Percentiles rank a stretch among this genome's conserved stretches.
Conservation (phyloP, 1,140 invertebrate genomes). For the Ephestia elutella region DNA sequence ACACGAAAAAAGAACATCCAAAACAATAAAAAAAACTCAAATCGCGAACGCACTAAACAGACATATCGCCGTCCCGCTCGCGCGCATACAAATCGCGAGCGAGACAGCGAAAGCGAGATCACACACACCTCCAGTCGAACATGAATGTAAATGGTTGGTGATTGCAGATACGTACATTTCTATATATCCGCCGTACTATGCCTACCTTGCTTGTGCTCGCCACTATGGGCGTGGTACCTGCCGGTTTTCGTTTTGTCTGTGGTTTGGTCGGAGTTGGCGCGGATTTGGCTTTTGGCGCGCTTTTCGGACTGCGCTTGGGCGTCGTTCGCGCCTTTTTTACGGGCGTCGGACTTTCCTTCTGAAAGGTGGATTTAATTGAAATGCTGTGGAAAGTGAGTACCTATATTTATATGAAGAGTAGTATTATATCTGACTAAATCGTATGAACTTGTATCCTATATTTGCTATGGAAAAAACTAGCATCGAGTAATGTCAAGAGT, state of each 20-base stretch:
- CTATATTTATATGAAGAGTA: too few relatives aligned
- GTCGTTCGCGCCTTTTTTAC: slow-evolving; percentile 53
- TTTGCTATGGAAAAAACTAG: too few relatives aligned
- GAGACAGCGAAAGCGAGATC: slow-evolving; percentile 22
- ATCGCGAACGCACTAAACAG: slow-evolving; percentile 17
- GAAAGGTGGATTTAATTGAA: slow-evolving; percentile 15
- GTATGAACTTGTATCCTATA: too few relatives aligned
- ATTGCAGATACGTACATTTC: slow-evolving; percentile 74
- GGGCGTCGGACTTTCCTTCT: slow-evolving; percentile 46
- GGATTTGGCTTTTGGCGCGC: slow-evolving; percentile 34
- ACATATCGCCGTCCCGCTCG: slow-evolving; percentile 21
- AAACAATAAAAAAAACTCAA: background rate
- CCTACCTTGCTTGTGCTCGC: slow-evolving; percentile 73
- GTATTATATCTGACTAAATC: too few relatives aligned
- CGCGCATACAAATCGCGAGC: slow-evolving; percentile 16
- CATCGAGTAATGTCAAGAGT: too few relatives aligned
- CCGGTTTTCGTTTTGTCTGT: slow-evolving; percentile 45
- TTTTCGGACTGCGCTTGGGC: slow-evolving; percentile 54
- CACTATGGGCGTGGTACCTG: slow-evolving; percentile 58
- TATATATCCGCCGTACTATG: slow-evolving; percentile 76
- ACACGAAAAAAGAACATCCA: background rate
- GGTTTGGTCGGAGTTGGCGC: slow-evolving; percentile 30
- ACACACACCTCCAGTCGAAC: slow-evolving; percentile 29
- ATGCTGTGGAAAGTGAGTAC: too few relatives aligned
- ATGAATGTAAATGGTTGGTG: slow-evolving; percentile 53